Conservation (phyloP, 1,140 invertebrate species). For the Wiebesia pumilae region DNA sequence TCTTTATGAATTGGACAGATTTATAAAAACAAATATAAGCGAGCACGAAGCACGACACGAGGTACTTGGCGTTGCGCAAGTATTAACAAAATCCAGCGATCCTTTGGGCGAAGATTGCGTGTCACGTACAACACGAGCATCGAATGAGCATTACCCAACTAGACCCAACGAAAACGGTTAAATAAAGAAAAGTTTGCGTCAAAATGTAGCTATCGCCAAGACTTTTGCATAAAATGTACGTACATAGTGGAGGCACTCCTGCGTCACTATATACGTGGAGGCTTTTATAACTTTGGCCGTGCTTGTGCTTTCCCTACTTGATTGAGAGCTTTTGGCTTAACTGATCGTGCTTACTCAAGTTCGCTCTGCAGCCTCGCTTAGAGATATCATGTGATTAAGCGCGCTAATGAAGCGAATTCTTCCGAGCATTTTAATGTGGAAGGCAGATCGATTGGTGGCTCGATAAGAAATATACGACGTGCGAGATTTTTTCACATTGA, state of each 20-base stretch:
- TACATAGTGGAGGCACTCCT: neutral
- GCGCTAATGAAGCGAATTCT: constrained; percentile 32
- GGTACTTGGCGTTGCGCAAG: neutral
- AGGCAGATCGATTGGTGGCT: neutral
- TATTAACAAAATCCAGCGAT: neutral
- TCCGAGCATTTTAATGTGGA: neutral
- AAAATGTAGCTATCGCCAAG: neutral
- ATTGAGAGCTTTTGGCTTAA: constrained; percentile 22
- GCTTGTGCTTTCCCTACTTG: neutral
- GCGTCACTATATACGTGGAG: too few relatives aligned
- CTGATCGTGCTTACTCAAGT: neutral
- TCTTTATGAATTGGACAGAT: neutral
- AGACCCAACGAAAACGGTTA: neutral
- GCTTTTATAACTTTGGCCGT: neutral
- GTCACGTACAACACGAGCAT: neutral
- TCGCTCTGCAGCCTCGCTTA: neutral
- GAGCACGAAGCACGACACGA: neutral
- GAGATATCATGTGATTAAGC: neutral
- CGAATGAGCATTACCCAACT: neutral
- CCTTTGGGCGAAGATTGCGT: neutral
- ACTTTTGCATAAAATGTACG: neutral
- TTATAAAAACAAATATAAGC: neutral
- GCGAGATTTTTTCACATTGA: neutral
- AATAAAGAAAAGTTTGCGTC: neutral
- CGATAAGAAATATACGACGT: neutral